Percentiles rank a stretch among this genome's conserved stretches.
phyloP scores from a whole-genome alignment of 92 coral and sea anemone species.

The Epizoanthus stellaris region DNA sequence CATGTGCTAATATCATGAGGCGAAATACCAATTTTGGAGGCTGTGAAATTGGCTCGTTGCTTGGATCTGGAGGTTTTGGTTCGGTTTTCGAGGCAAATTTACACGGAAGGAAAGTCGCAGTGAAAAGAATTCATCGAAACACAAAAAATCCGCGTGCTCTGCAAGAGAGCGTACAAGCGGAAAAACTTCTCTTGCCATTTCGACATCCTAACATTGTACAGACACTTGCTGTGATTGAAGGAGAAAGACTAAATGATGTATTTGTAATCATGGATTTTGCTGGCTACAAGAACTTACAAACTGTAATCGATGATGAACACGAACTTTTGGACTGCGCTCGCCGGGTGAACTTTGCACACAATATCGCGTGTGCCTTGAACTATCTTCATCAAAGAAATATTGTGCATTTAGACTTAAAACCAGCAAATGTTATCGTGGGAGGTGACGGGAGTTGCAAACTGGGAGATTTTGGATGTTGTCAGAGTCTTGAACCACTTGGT shows the following conservation, averaged over 20 bases:
- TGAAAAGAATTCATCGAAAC: slow-evolving; percentile 79
- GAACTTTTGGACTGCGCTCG: slow-evolving; percentile 69
- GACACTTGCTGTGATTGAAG: slow-evolving; percentile 82
- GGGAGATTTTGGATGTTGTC: slow-evolving; percentile 96
- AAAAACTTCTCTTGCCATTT: slow-evolving; percentile 72
- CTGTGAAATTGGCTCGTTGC: slow-evolving; percentile 56
- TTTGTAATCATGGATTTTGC: slow-evolving; percentile 91
- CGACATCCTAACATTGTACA: slow-evolving; percentile 82
- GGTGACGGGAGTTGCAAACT: slow-evolving; percentile 78
- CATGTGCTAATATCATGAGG: neutral
- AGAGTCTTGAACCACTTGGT: slow-evolving; percentile 65
- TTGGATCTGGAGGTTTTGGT: slow-evolving; percentile 95
- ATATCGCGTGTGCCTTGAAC: slow-evolving; percentile 80
- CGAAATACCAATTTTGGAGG: neutral
- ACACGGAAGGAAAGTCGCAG: slow-evolving; percentile 76
- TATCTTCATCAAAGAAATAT: slow-evolving; percentile 76
- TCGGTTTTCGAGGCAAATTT: slow-evolving; percentile 80
- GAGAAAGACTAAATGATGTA: slow-evolving; percentile 65
- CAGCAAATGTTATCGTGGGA: slow-evolving; percentile 89
- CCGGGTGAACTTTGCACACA: slow-evolving; percentile 70
- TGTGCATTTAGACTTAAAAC: slow-evolving; percentile 91
- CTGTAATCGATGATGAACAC: slow-evolving; percentile 75
- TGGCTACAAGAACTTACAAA: slow-evolving; percentile 82
- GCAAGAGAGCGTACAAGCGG: slow-evolving; percentile 80
- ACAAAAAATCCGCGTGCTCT: slow-evolving; percentile 75